These are phyloP conservation scores for Poeciliopsis occidentalis DNA, from an alignment of 2,113 vertebrate species.

Conservation along the genomic window DNA sequence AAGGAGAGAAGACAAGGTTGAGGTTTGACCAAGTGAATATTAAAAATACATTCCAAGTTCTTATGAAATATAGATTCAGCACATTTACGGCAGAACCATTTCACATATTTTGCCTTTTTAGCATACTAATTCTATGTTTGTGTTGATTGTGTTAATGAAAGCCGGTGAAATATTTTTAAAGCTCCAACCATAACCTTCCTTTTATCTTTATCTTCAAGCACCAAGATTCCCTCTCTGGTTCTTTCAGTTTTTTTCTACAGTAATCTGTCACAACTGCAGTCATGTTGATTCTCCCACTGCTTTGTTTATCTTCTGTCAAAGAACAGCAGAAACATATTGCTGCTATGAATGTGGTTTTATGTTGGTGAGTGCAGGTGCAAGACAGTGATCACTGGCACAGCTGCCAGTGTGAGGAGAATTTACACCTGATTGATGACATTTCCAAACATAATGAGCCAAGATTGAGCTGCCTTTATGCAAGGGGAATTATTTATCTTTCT, in stretches of 20 bases:
- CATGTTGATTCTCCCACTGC: not conserved
- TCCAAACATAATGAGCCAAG: not conserved
- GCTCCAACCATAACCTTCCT: not conserved
- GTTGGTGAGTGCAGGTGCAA: constrained; percentile 1
- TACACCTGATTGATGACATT: constrained; percentile 4
- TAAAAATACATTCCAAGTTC: too few relatives aligned
- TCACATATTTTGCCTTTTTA: too few relatives aligned
- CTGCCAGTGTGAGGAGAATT: not conserved
- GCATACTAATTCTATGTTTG: not conserved
- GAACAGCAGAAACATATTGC: not conserved
- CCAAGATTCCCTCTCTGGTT: not conserved
- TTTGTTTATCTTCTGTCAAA: not conserved
- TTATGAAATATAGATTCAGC: too few relatives aligned
- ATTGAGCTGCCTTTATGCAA: not conserved
- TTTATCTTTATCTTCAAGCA: not conserved
- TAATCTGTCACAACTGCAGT: not conserved
- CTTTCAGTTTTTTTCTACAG: not conserved
- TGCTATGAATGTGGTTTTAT: not conserved
- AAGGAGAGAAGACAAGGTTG: too few relatives aligned
- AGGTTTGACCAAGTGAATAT: too few relatives aligned
- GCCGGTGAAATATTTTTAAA: not conserved
- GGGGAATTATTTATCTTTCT: not conserved
- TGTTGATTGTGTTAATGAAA: not conserved
- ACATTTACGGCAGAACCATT: too few relatives aligned
- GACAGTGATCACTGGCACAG: not conserved